A percentile compares a stretch with the other conserved stretches of the same genome.
Conservation (phyloP, 2,113 vertebrate genomes). For the Piprites chloris region DNA sequence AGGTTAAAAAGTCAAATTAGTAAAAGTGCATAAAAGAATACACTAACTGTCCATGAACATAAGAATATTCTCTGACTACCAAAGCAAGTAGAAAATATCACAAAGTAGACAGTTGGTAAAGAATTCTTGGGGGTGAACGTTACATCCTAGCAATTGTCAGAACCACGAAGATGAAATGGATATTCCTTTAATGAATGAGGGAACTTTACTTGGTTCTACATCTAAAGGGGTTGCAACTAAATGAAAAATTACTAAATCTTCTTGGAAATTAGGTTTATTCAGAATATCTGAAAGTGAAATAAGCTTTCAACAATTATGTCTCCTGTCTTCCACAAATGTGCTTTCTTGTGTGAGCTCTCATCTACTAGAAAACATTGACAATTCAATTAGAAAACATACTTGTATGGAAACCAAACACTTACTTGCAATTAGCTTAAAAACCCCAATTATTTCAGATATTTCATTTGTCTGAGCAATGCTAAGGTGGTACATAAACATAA, state of each 20-base stretch:
- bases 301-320: not conserved
- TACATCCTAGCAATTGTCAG: not conserved
- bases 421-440: not conserved
- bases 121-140: rapidly evolving
- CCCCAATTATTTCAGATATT: not conserved
- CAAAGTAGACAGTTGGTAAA: not conserved
- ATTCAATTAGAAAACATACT: not conserved
- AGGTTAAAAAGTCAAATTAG: not conserved
- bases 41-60: not conserved
- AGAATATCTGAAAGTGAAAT: not conserved
- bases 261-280: not conserved
- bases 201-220: not conserved
- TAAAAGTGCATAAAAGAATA: not conserved
- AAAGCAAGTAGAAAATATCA: not conserved
- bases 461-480: not conserved
- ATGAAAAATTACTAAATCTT: not conserved
- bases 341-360: not conserved
- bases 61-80: not conserved
- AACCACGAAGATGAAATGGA: not conserved
- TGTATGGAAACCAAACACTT: not conserved
- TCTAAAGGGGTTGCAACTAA: not conserved
- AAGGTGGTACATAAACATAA: not conserved
- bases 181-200: not conserved
- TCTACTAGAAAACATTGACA: not conserved
- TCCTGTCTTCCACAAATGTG: not conserved